These are phyloP conservation scores for Falco naumanni DNA, from an alignment of 2,797 vertebrate species.

Conservation along the genomic window DNA sequence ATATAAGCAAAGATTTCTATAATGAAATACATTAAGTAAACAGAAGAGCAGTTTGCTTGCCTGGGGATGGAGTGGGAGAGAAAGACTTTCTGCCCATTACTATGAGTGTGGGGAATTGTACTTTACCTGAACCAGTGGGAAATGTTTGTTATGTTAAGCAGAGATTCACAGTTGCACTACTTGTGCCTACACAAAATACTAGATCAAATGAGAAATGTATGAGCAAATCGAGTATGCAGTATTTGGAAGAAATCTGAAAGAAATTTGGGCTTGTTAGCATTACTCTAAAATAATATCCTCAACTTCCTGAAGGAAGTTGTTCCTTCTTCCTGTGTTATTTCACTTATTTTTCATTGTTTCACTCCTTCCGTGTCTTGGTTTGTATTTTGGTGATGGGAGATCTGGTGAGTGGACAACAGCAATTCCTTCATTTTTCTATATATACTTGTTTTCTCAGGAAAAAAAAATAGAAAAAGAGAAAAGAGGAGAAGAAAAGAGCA, in stretches of 20 bases:
- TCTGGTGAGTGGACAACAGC: not conserved
- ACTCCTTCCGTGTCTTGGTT: not conserved
- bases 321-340: not conserved
- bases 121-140: not conserved
- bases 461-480: not conserved
- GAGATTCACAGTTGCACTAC: not conserved
- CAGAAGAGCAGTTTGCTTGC: not conserved
- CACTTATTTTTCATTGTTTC: not conserved
- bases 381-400: not conserved
- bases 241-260: not conserved
- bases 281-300: not conserved
- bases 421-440: not conserved
- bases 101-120: not conserved
- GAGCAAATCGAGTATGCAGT: not conserved
- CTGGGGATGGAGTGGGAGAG: not conserved
- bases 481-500: not conserved
- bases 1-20: not conserved
- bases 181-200: not conserved
- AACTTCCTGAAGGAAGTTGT: not conserved
- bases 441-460: not conserved
- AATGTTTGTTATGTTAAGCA: not conserved
- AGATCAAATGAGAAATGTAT: not conserved
- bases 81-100: not conserved
- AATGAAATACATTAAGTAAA: not conserved
- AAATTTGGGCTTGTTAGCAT: not conserved